Percentiles rank a stretch among this genome's conserved stretches.
phyloP scores from a whole-genome alignment of 2,797 vertebrate genomes.

The Thalassophryne amazonica region DNA sequence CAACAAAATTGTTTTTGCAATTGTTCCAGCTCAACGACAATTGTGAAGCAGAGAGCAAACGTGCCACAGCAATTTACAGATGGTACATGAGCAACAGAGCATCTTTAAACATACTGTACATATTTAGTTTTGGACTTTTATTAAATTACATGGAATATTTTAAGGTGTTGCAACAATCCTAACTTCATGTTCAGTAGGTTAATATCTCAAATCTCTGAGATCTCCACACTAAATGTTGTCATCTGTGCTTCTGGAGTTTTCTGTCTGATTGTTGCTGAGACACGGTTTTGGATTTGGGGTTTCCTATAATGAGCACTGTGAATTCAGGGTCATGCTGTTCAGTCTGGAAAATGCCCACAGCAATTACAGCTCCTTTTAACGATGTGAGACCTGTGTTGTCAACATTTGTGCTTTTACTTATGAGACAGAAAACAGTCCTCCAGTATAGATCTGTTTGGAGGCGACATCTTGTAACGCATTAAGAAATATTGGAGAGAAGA shows the following conservation, averaged over 20 bases:
- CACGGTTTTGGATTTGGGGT: slow-evolving; percentile 4
- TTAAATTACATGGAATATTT: too few species aligned
- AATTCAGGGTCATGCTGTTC: slow-evolving; percentile 62
- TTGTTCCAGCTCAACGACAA: slow-evolving; percentile 58
- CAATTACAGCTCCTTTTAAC: slow-evolving; percentile 40
- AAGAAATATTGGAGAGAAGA: neutral
- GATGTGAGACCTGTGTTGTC: neutral
- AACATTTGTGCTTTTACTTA: neutral
- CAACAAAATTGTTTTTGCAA: slow-evolving; percentile 72
- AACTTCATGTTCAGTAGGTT: neutral
- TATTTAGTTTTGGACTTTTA: neutral
- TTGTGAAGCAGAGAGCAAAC: slow-evolving; percentile 15
- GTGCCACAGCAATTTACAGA: slow-evolving; percentile 9
- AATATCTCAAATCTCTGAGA: neutral
- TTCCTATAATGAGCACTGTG: slow-evolving; percentile 53
- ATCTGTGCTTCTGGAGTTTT: slow-evolving; percentile 15
- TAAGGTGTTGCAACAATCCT: too few species aligned
- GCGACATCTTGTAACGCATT: neutral
- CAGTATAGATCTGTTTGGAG: slow-evolving; percentile 1
- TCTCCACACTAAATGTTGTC: slow-evolving; percentile 31
- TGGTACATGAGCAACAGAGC: slow-evolving; percentile 6
- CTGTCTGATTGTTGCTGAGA: neutral
- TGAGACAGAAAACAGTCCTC: neutral
- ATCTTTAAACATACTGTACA: slow-evolving; percentile 12
- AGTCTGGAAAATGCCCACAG: slow-evolving; percentile 42